Percentiles rank a stretch among this genome's conserved stretches.
These are phyloP conservation scores for Babyrousa celebensis DNA, from an alignment of 2,797 vertebrate species.

Conservation along the genomic window DNA sequence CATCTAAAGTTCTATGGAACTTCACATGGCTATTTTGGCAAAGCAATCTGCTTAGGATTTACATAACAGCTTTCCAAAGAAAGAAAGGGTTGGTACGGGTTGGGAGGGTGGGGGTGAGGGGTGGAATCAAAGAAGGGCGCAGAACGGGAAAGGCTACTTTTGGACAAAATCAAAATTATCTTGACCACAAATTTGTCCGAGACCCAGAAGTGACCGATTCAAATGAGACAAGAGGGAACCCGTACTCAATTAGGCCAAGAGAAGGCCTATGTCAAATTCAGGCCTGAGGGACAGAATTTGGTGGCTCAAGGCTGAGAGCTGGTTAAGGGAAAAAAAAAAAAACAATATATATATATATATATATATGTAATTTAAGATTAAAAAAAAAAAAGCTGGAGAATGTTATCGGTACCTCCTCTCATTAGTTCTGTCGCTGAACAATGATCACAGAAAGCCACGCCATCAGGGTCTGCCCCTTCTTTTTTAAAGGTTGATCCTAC, in stretches of 20 bases:
- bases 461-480: neutral
- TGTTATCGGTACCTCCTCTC: neutral
- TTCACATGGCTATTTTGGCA: neutral
- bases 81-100: neutral
- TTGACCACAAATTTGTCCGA: neutral
- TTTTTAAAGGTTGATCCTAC: constrained; percentile 50
- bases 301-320: neutral
- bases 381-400: neutral
- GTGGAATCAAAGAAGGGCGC: neutral
- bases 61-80: constrained; percentile 38
- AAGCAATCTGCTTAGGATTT: neutral
- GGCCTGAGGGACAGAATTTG: neutral
- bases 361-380: neutral
- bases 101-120: neutral
- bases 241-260: neutral
- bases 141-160: constrained; percentile 41
- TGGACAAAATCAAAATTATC: constrained; percentile 51
- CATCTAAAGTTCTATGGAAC: neutral
- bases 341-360: neutral
- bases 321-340: neutral
- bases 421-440: neutral
- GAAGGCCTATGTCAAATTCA: neutral
- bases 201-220: constrained; percentile 20
- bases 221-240: neutral
- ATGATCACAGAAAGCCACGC: neutral